A percentile compares a stretch with the other conserved stretches of the same genome.
Conservation (phyloP, 2,888 invertebrate genomes). For the Oxystoma pomonae region DNA sequence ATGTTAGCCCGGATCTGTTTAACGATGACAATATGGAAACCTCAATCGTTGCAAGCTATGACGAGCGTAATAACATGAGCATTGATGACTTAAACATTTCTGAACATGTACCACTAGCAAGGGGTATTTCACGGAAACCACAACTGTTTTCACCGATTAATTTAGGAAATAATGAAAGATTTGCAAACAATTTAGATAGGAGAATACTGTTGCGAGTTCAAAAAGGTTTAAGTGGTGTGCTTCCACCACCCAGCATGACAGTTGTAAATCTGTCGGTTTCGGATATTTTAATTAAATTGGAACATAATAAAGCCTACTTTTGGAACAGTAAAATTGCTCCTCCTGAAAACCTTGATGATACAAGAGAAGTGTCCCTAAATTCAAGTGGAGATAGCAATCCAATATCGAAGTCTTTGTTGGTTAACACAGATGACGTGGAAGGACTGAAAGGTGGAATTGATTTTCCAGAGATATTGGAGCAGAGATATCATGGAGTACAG, state of each 20-base stretch:
- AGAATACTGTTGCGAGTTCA: slow-evolving; percentile 49
- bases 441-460: slow-evolving; percentile 41
- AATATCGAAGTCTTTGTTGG: slow-evolving; percentile 34
- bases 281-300: slow-evolving; percentile 55
- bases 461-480: slow-evolving; percentile 62
- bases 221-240: slow-evolving; percentile 62
- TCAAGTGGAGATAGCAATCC: slow-evolving; percentile 20
- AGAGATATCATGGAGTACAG: slow-evolving; percentile 68
- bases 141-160: neutral
- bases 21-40: slow-evolving; percentile 50
- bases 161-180: slow-evolving; percentile 28
- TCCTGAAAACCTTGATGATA: slow-evolving; percentile 9
- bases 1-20: slow-evolving; percentile 59
- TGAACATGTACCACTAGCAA: neutral
- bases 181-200: slow-evolving; percentile 41
- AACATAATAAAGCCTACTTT: slow-evolving; percentile 37
- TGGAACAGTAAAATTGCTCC: slow-evolving; percentile 24
- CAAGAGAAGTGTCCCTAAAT: slow-evolving; percentile 20
- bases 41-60: slow-evolving; percentile 10
- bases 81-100: neutral
- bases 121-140: neutral
- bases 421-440: slow-evolving; percentile 41
- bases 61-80: neutral
- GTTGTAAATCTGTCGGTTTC: slow-evolving; percentile 61
- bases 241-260: slow-evolving; percentile 73